phyloP scores from a whole-genome alignment of 2,113 vertebrate genomes.

The Agelaius tricolor region DNA sequence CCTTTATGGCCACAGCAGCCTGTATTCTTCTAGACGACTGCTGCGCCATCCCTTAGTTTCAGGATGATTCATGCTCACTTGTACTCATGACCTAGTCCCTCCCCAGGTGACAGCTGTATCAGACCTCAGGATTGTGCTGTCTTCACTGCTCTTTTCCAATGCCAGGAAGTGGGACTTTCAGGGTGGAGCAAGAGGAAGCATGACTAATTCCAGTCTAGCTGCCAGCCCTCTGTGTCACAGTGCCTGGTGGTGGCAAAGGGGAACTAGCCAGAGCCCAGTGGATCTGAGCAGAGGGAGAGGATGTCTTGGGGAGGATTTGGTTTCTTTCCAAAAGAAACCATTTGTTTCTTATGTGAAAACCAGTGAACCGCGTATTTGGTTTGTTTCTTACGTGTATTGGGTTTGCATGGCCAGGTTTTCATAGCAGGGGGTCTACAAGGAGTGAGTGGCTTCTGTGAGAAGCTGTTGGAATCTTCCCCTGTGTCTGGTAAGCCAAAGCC shows the following conservation, averaged over 20 bases:
- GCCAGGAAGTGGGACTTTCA: conserved; percentile 17
- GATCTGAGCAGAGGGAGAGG: not conserved
- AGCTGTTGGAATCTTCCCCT: not conserved
- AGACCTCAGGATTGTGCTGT: conserved; percentile 7
- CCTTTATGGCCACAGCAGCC: not conserved
- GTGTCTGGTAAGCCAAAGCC: not conserved
- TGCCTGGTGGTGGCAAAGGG: not conserved
- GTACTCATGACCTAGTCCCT: not conserved
- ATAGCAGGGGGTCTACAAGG: not conserved
- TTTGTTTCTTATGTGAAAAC: not conserved
- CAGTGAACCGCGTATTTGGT: not conserved
- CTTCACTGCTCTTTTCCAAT: not conserved
- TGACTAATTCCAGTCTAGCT: conserved; percentile 25
- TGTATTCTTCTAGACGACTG: accelerated
- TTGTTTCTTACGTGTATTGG: not conserved
- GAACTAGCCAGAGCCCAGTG: not conserved
- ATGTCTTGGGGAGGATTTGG: not conserved
- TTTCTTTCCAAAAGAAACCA: not conserved
- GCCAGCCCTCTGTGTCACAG: not conserved
- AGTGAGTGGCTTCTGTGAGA: not conserved
- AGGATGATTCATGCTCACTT: conserved; percentile 20
- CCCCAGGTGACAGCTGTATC: not conserved
- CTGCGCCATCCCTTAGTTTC: not conserved
- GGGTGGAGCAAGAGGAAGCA: conserved; percentile 38
- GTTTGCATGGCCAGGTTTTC: not conserved